These are phyloP conservation scores for Ceramica pisi DNA, from an alignment of 2,888 invertebrate genomes.

Conservation along the genomic window DNA sequence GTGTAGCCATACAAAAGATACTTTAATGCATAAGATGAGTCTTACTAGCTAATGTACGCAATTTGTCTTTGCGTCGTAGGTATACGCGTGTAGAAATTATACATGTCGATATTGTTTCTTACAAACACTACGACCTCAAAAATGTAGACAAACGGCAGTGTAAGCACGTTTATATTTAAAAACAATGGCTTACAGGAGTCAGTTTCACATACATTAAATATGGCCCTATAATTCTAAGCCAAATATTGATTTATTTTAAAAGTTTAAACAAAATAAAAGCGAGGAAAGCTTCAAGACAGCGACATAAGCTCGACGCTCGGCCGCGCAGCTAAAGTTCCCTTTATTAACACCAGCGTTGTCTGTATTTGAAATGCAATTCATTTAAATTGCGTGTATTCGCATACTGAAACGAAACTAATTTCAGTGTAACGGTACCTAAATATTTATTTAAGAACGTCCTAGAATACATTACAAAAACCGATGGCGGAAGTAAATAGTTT, in stretches of 20 bases:
- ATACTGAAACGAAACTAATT: constrained; percentile 68
- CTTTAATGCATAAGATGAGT: too few species aligned
- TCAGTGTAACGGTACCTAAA: constrained; percentile 71
- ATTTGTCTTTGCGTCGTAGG: too few species aligned
- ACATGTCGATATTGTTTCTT: too few species aligned
- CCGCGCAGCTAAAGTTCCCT: constrained; percentile 47
- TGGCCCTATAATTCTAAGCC: too few species aligned
- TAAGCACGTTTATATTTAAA: too few species aligned
- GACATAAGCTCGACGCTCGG: constrained; percentile 6
- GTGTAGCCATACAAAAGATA: too few species aligned
- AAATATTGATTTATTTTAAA: not conserved
- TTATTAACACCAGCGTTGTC: constrained; percentile 52
- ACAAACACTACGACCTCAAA: too few species aligned
- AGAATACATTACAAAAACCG: constrained; percentile 72
- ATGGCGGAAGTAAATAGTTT: constrained; percentile 76
- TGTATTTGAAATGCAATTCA: constrained; percentile 68
- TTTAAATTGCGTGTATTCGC: constrained; percentile 64
- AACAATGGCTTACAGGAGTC: too few species aligned
- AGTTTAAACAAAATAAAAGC: not conserved
- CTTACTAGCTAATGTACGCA: too few species aligned
- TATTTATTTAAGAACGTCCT: constrained; percentile 70
- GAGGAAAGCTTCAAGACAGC: not conserved
- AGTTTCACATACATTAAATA: too few species aligned
- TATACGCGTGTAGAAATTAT: too few species aligned
- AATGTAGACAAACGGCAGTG: too few species aligned